Conservation (phyloP, 2,888 invertebrate genomes). For the Macroteleia sp. region DNA sequence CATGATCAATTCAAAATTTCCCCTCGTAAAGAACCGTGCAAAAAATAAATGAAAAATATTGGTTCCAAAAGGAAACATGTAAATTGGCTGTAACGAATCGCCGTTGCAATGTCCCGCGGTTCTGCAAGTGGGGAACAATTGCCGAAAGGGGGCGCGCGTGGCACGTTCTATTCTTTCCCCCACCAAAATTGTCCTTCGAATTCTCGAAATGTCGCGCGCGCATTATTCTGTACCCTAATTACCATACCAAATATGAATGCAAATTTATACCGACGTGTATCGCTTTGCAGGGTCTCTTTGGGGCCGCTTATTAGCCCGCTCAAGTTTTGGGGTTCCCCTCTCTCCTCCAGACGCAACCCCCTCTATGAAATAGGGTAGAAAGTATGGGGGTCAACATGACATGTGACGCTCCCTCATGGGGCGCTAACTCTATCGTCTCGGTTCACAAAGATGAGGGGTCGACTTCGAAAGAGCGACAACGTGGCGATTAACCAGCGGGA, state of each 20-base stretch:
- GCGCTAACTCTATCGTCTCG: slow-evolving; percentile 65
- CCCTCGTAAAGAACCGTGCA: too few relatives aligned
- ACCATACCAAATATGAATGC: slow-evolving; percentile 82
- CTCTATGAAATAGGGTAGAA: slow-evolving; percentile 25
- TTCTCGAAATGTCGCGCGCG: slow-evolving; percentile 70
- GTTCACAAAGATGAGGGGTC: slow-evolving; percentile 75
- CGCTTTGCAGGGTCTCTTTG: slow-evolving; percentile 76
- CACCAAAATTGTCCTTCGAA: slow-evolving; percentile 9
- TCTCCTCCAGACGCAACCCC: not conserved
- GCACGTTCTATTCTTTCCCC: slow-evolving; percentile 28
- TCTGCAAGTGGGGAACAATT: slow-evolving; percentile 34
- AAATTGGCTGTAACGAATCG: slow-evolving; percentile 45
- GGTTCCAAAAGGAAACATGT: slow-evolving; percentile 20
- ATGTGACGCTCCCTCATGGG: slow-evolving; percentile 74
- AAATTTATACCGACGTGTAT: slow-evolving; percentile 71
- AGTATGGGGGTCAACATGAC: slow-evolving; percentile 70
- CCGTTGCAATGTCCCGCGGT: slow-evolving; percentile 35
- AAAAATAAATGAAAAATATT: slow-evolving; percentile 1
- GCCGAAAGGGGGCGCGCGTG: slow-evolving; percentile 21
- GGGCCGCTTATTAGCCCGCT: slow-evolving; percentile 81
- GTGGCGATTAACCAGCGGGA: slow-evolving; percentile 69
- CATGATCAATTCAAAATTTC: slow-evolving; percentile 9
- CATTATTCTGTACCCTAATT: slow-evolving; percentile 80
- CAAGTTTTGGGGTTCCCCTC: slow-evolving; percentile 66
- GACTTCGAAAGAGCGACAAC: slow-evolving; percentile 74